phyloP scores from a whole-genome alignment of 2,888 invertebrate genomes.

The Melanostoma scalare region DNA sequence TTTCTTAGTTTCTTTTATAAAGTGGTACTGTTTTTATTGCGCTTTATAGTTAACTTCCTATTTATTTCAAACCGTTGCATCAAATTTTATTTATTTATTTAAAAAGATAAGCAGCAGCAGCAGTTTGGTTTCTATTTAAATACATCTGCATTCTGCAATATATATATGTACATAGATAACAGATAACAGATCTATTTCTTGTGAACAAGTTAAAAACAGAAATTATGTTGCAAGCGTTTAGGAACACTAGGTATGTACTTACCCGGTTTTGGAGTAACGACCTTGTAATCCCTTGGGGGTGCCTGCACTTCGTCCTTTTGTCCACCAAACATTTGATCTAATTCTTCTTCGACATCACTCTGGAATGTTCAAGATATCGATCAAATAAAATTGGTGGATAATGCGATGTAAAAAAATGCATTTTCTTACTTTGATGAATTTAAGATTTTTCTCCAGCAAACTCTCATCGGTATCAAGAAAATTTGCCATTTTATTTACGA shows the following conservation, averaged over 20 bases:
- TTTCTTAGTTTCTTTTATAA: no score
- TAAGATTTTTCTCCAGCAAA: slow-evolving; percentile 84
- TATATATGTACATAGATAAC: no score
- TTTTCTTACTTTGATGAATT: slow-evolving; percentile 81
- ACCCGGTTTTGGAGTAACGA: slow-evolving; percentile 88
- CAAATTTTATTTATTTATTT: no score
- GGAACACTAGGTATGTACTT: slow-evolving; percentile 72
- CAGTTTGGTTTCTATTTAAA: no score
- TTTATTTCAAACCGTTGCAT: no score
- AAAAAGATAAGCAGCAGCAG: no score
- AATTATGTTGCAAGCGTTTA: no score
- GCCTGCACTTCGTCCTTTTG: slow-evolving; percentile 19
- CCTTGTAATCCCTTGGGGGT: slow-evolving; percentile 83
- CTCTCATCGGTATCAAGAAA: slow-evolving; percentile 85
- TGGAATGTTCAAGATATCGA: slow-evolving; percentile 75
- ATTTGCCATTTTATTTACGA: slow-evolving; percentile 83
- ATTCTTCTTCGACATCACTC: slow-evolving; percentile 85
- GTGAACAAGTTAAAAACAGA: no score
- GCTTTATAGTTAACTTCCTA: no score
- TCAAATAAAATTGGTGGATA: background rate
- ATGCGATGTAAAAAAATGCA: background rate
- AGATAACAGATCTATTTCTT: no score
- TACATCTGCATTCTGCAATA: no score
- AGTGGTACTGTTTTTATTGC: no score
- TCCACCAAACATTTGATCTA: slow-evolving; percentile 83